These are phyloP conservation scores for Furcula furcula DNA, from an alignment of 2,888 invertebrate species.

Conservation along the genomic window DNA sequence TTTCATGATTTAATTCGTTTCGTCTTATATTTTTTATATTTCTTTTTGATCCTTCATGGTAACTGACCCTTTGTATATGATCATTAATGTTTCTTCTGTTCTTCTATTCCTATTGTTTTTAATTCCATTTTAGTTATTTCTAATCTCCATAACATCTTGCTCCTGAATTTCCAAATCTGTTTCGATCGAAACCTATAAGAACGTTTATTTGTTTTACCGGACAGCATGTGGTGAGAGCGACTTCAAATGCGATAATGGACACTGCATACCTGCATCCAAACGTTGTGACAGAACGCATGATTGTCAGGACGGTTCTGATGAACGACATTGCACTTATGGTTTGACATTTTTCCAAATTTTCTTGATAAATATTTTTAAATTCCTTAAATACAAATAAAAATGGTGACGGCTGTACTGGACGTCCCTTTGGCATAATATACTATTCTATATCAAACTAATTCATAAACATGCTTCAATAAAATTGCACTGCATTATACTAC, in stretches of 20 bases:
- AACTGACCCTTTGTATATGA: conserved; percentile 12
- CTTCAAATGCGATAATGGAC: conserved; percentile 85
- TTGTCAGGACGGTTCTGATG: conserved; percentile 83
- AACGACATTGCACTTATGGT: conserved; percentile 78
- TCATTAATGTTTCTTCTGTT: conserved; percentile 8
- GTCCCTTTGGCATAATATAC: conserved; percentile 17
- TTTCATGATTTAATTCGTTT: conserved; percentile 15
- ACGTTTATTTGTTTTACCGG: conserved; percentile 76
- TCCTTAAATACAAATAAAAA: conserved; percentile 19
- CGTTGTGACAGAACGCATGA: conserved; percentile 80
- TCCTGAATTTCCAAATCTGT: conserved; percentile 14
- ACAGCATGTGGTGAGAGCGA: conserved; percentile 73
- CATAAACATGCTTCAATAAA: neutral
- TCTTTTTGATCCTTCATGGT: conserved; percentile 10
- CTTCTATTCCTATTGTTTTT: conserved; percentile 4
- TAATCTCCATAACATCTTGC: conserved; percentile 22
- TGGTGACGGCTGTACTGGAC: conserved; percentile 13
- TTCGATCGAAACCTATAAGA: conserved; percentile 20
- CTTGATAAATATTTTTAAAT: conserved; percentile 20
- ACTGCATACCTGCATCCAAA: conserved; percentile 81
- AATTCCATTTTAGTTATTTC: conserved; percentile 11
- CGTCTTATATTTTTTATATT: conserved; percentile 6
- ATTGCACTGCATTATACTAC: conserved; percentile 17
- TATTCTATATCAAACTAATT: neutral
- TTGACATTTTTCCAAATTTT: conserved; percentile 57